Base-by-base conservation (phyloP, 2,113 vertebrate species). In the Isichthys henryi region DNA sequence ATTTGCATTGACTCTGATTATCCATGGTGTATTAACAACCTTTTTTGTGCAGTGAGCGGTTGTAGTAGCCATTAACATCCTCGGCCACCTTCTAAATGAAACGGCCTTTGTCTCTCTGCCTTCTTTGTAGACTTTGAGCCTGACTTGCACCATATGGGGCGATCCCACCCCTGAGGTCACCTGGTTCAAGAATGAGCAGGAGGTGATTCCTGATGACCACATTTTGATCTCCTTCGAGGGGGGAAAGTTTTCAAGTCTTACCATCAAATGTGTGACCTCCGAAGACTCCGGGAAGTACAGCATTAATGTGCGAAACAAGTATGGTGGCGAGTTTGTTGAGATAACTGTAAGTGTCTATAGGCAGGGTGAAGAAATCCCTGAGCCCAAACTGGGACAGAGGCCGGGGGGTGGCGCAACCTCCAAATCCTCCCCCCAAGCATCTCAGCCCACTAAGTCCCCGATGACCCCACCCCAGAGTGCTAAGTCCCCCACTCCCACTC, bases 201-300 rank as follows among this genome's bases (percentile, higher is more conserved):
- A 95, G 17, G 93, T 99, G 4, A 94, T 96, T 89, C 93, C 94
- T 58, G 94, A 90, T 3, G 97, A 98, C 1, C 98, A 98, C 94
- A 97, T 96, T 89, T 88, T 82, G 0, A 94, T 97, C 91, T 95
- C 94, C 8, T 95, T 98, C 45, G 98, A 99, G 50, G 96, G 97
- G 43, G 96, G 97, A 86, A 98, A 98, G 91, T 96, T 96, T 0
- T 95, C 97, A 91, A 98, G 97, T 92, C 90, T 99, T 27, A 95
- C 97, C 91, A 99, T 99, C 93, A 97, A 95, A 66, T 94, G 95
- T 0, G 98, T 99, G 56, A 95, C 96, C 0, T 96, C 98, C 0
- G 98, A 99, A 53, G 98, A 99, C 93, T 99, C 98, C 0, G 98
- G 98, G 91, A 99, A 98, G 94, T 99, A 98, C 90, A 98, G 98